These are phyloP conservation scores for Calephelis nemesis DNA, from an alignment of 1,140 invertebrate species.

Conservation along the genomic window DNA sequence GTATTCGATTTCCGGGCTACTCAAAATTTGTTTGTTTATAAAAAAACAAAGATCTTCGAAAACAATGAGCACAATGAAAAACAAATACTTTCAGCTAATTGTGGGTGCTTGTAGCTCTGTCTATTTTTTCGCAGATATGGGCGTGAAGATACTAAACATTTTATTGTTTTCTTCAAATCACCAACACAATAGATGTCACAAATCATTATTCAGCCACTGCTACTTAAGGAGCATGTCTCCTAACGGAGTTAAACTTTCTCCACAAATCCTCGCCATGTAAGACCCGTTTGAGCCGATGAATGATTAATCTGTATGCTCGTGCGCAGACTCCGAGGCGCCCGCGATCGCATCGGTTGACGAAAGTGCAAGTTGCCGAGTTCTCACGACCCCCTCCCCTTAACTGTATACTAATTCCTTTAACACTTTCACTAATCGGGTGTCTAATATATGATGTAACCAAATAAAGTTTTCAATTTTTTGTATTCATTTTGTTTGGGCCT, in stretches of 20 bases:
- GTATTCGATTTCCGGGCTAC: too few species aligned
- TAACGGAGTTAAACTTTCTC: constrained; percentile 39
- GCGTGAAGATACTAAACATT: too few species aligned
- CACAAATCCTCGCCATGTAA: constrained; percentile 39
- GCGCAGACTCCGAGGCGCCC: constrained; percentile 59
- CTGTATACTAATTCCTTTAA: constrained; percentile 48
- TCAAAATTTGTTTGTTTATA: too few species aligned
- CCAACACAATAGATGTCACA: constrained; percentile 11
- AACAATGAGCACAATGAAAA: too few species aligned
- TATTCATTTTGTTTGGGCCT: background rate
- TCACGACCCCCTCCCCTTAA: constrained; percentile 49
- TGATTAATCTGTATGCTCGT: constrained; percentile 53
- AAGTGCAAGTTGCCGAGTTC: constrained; percentile 72
- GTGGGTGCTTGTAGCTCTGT: too few species aligned
- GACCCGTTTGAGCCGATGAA: constrained; percentile 36
- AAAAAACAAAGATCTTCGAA: too few species aligned
- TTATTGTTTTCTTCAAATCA: background rate
- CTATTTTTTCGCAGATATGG: too few species aligned
- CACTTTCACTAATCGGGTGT: constrained; percentile 41
- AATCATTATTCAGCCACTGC: constrained; percentile 13
- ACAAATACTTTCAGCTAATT: too few species aligned
- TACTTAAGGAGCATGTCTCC: constrained; percentile 32
- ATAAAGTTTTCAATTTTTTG: too few species aligned
- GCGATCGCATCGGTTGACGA: constrained; percentile 53
- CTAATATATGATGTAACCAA: background rate